Evolutionary conservation across 2,113 vertebrate genomes (phyloP), one percentile per base, ranked within the genome.

Genomic region (Aramus guarauna): DNA sequence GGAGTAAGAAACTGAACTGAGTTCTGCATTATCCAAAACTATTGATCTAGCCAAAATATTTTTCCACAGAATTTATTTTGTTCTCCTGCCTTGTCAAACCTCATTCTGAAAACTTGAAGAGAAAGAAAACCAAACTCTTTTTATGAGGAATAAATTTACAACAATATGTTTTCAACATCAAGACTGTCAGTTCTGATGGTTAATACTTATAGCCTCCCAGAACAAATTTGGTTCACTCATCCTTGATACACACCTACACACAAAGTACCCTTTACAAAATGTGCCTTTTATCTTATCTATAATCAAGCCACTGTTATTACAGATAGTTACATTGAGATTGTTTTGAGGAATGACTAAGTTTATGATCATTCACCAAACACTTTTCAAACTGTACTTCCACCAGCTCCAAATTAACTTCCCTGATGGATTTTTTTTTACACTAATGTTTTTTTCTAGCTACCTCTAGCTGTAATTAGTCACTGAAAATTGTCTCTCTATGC

Each of bases 381-480:
- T 90, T 94, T 96, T 95, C n/a, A 95, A 94, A 94, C 7, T 83
- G 11, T 64, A 73, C 17, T 95, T 58, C 15, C 30, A 80, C 41
- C 30, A 89, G 69, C 34, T 77, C 64, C 76, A 96, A 90, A 95
- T 94, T 94, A 97, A 93, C 23, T 95, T 58, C 17, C 81, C n/a
- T 71, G 29, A 64, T 62, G 27, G 39, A 43, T 34, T 64, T 84
- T 74, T 77, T 90, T 94, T 86, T 59, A 23, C 24, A 60, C 27
- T 67, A 53, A 16, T 75, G 4, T 37, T 94, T 97, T 97, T 90
- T 75, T 45, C 45, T 39, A 56, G 20, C 43, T 94, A 77, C 29
- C 32, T 96, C 32, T 64, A 92, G 16, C 41, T 96, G 68, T 94
- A 95, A 96, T 96, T 97, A 97, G 48, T 85, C 60, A 93, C 52